Conservation (phyloP, 2,113 vertebrate species). For the Rallus limicola region DNA sequence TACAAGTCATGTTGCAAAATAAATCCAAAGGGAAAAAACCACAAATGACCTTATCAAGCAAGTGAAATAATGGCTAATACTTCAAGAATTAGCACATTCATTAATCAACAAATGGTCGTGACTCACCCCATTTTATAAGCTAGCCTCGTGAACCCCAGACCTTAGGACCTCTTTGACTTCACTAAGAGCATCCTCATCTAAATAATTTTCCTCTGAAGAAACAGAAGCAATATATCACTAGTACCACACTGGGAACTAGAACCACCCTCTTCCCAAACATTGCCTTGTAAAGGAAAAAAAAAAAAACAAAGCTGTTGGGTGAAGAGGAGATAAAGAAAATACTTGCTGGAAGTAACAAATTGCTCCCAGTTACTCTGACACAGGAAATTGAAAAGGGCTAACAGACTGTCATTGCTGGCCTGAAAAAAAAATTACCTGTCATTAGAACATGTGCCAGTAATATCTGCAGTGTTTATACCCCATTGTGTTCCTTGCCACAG, state of each 20-base stretch:
- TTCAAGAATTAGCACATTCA: neutral
- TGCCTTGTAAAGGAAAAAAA: neutral
- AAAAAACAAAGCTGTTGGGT: neutral
- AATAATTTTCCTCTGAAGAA: neutral
- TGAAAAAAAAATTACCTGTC: neutral
- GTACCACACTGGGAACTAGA: neutral
- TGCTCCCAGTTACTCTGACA: neutral
- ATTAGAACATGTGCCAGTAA: neutral
- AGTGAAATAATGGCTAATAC: neutral
- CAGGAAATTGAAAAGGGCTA: neutral
- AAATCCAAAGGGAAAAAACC: neutral
- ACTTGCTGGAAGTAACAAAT: neutral
- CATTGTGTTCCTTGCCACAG: neutral
- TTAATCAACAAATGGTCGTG: neutral
- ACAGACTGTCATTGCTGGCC: neutral
- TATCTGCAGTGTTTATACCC: neutral
- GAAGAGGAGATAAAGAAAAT: neutral
- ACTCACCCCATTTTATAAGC: neutral
- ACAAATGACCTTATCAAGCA: neutral
- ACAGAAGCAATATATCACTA: neutral
- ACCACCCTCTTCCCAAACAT: neutral
- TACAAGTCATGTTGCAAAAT: neutral
- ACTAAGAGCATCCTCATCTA: neutral
- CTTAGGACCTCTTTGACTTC: neutral
- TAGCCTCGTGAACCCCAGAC: neutral